Percentiles rank a stretch among this genome's conserved stretches.
Conservation (phyloP, 1,140 invertebrate genomes). For the Brevipalpus yothersi region DNA sequence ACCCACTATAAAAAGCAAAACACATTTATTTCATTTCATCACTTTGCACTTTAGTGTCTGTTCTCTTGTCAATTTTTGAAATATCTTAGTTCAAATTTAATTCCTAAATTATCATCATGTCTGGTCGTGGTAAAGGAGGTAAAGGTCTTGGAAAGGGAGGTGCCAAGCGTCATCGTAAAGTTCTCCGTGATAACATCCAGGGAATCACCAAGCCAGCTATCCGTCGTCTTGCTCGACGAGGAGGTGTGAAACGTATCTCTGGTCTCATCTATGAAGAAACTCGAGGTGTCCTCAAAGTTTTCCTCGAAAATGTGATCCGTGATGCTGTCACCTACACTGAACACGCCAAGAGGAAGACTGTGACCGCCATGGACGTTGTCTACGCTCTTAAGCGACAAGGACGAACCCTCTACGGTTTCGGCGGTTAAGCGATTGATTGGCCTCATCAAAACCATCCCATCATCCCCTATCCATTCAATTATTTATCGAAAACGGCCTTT, state of each 20-base stretch:
- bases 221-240: slow-evolving; percentile 36
- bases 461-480: not conserved
- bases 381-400: slow-evolving; percentile 61
- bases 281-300: slow-evolving; percentile 42
- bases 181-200: slow-evolving; percentile 43
- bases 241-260: slow-evolving; percentile 47
- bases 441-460: not conserved
- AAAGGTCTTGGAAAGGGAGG: slow-evolving; percentile 22
- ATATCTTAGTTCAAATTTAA: not conserved
- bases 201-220: slow-evolving; percentile 42
- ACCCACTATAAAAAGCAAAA: not conserved
- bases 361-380: slow-evolving; percentile 63
- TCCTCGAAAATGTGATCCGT: slow-evolving; percentile 52
- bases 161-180: slow-evolving; percentile 22
- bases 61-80: not conserved
- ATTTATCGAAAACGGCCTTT: slow-evolving; percentile 17
- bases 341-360: slow-evolving; percentile 54
- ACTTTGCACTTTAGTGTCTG: too few relatives aligned
- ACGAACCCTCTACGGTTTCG: slow-evolving; percentile 33
- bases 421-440: slow-evolving; percentile 22
- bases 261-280: slow-evolving; percentile 47
- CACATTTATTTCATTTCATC: not conserved
- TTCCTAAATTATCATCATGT: slow-evolving; percentile 14
- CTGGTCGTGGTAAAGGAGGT: slow-evolving; percentile 22
- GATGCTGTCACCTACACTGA: slow-evolving; percentile 61